Conservation (phyloP, 2,113 vertebrate species). For the Leptosomus discolor region DNA sequence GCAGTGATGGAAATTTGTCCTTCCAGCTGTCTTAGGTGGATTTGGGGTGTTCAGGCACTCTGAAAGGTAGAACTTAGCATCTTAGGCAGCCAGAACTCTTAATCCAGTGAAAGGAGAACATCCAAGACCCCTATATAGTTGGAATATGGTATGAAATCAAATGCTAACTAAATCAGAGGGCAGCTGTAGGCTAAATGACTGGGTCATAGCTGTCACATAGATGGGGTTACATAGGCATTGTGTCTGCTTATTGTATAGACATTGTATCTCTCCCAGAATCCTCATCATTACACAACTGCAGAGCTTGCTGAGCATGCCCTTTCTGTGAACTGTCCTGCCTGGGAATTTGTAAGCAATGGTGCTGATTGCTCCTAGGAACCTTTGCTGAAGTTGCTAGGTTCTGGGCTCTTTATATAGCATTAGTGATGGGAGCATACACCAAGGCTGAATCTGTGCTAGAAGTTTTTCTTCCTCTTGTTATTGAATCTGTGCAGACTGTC, state of each 20-base stretch:
- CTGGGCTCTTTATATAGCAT: neutral
- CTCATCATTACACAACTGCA: neutral
- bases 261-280: neutral
- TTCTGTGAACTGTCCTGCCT: neutral
- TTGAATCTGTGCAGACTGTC: neutral
- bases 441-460: neutral
- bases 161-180: neutral
- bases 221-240: neutral
- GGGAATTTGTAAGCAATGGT: neutral
- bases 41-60: neutral
- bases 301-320: neutral
- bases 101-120: neutral
- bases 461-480: neutral
- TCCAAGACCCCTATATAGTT: neutral
- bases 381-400: constrained; percentile 11
- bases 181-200: neutral
- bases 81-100: neutral
- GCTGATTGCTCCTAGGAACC: neutral
- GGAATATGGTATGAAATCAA: neutral
- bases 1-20: neutral
- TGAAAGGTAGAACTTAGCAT: neutral
- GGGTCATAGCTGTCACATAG: neutral
- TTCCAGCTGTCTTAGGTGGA: neutral
- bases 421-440: neutral
- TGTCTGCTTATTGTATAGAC: neutral